Evolutionary conservation across 1,140 invertebrate species (phyloP), one percentile per base, ranked within the genome.

Genomic region (Panagrolaimus sp.): DNA sequence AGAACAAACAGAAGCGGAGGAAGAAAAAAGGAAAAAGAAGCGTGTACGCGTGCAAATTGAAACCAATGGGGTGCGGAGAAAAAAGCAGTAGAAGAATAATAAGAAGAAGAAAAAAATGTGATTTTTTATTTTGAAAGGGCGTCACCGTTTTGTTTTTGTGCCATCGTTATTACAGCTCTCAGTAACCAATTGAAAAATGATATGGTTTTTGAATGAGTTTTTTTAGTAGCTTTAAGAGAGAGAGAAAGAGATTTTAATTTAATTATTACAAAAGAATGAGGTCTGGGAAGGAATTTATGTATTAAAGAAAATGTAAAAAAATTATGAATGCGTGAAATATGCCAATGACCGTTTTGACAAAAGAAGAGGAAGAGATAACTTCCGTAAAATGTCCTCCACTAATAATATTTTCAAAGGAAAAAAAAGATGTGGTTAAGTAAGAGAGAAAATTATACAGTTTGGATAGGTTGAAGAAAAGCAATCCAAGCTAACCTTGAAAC

Each of bases 11-110:
- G 31, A 38, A 38, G 31, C 7, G 31, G 2, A 7, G 31, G 31
- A 7, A 7, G 7, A 38, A 38, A 38, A 38, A 38, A 4, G 31
- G 31, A 25, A 57, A 16, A 57, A 27, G 27, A 27, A 20, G 31
- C 31, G 51, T 27, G 20, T 57, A 57, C 51, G 51, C 51, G 51
- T 57, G 51, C 51, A 57, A 57, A 57, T 57, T 57, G 51, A 57
- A 57, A 57, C 51, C 51, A 57, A 57, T 57, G 51, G 51, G 51
- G 20, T 57, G 51, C 51, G 27, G 51, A 20, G 51, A 27, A 27
- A n/a, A n/a, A n/a, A n/a, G n/a, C n/a, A n/a, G n/a, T n/a, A n/a
- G n/a, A n/a, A n/a, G n/a, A n/a, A n/a, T n/a, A n/a, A n/a, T n/a
- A n/a, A n/a, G n/a, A n/a, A 38, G 31, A 38, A 38, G 31, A 38